These are phyloP conservation scores for Agriopis leucophaearia DNA, from an alignment of 2,888 invertebrate species.

Conservation along the genomic window DNA sequence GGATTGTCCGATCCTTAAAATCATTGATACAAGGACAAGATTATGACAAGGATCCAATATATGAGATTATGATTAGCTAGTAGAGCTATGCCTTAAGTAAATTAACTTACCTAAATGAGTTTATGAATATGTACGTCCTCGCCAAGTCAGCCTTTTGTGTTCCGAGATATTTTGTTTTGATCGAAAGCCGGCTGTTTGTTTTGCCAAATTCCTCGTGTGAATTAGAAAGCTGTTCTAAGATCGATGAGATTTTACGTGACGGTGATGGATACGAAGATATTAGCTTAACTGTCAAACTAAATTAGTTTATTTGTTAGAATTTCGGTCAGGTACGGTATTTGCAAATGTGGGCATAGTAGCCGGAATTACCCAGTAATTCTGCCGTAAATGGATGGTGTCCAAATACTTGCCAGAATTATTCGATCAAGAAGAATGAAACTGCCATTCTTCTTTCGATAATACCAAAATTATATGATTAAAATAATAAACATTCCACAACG, in stretches of 20 bases:
- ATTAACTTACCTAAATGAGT: no score
- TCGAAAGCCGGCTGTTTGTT: slow-evolving; percentile 16
- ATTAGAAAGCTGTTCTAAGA: slow-evolving; percentile 31
- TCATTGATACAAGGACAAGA: no score
- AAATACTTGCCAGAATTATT: background rate
- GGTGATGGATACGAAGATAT: slow-evolving; percentile 25
- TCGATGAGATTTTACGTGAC: slow-evolving; percentile 25
- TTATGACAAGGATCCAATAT: no score
- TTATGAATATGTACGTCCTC: background rate
- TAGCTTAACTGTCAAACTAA: slow-evolving; percentile 31
- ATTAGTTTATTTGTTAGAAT: slow-evolving; percentile 21
- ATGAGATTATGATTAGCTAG: no score
- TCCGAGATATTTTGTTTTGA: slow-evolving; percentile 11
- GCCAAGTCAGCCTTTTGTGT: background rate
- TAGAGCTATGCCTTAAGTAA: no score
- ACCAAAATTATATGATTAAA: no score
- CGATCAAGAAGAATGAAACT: background rate
- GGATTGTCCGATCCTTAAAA: no score
- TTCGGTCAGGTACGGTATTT: slow-evolving; percentile 21
- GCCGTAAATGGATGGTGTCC: slow-evolving; percentile 4
- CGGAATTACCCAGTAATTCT: slow-evolving; percentile 12
- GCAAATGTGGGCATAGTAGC: background rate
- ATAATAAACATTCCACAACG: no score
- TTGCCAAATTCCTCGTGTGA: slow-evolving; percentile 30
- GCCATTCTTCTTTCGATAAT: no score